Base-by-base conservation (phyloP, 1,140 invertebrate species). In the Psix sp. region DNA sequence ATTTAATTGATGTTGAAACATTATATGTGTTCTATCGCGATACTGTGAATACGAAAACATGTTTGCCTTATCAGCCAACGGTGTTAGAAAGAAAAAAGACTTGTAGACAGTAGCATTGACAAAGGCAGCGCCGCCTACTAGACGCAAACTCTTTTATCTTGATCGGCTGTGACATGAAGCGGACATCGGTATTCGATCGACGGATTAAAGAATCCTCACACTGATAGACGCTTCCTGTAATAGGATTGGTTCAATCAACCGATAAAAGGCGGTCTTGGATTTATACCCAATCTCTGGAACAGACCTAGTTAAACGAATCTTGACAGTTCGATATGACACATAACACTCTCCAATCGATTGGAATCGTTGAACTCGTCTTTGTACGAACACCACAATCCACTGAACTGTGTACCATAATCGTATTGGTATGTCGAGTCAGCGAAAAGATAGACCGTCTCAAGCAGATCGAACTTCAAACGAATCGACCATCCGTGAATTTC, bases 211-310 rank as follows among this genome's bases (percentile, higher is more conserved):
- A 80, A 81, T 70, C 73, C 76, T 63, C 38, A 70, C 65, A 26
- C 52, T 74, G 82, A 79, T 78, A 77, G 76, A 77, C 76, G 54
- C 75, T 74, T 78, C 73, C 74, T 56, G 46, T 81, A 80, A 83
- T 80, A 78, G 81, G 79, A 84, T 83, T 82, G 79, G 80, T 81
- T 78, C 70, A 72, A 77, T 74, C 67, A 70, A 71, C 74, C 70
- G 75, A 54, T 73, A 65, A 74, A 76, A 63, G 60, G 75, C 57
- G 39, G 20, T 16, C 57, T 18, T 60, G 59, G 71, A 81, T 60
- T 79, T 73, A 35, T 57, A 74, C 14, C 43, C 59, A 77, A 74
- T 76, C 68, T 71, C 76, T 76, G 60, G 62, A 78, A 79, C 76
- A 76, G 75, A 54, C 26, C 70, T 46, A 71, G 52, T 75, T 60